These are phyloP conservation scores for human DNA, from an alignment of 2,113 vertebrate genomes.

Conservation along the genomic window GRCh38 chr3:123573501-123574000, in stretches of 20 bases:
- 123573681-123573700: not conserved
- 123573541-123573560: not conserved
- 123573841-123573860: conserved; percentile 7
- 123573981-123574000: not conserved
- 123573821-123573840: not conserved
- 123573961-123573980: not conserved
- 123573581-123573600: not conserved
- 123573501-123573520: not conserved
- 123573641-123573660: not conserved
- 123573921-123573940: not conserved
- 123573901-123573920: conserved; percentile 1
- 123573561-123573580: not conserved
- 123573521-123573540: not conserved
- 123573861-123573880: not conserved
- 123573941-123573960: not conserved
- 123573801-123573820: not conserved
- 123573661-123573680: not conserved
- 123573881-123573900: not conserved
- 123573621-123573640: not conserved
- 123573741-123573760: not conserved
- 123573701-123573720: not conserved
- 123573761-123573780: conserved; percentile 34
- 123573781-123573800: conserved; percentile 8
- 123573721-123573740: not conserved
- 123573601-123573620: not conserved